Percentiles rank a stretch among this genome's conserved stretches.
These are phyloP conservation scores for Empis livida DNA, from an alignment of 2,888 invertebrate species.

Conservation along the genomic window DNA sequence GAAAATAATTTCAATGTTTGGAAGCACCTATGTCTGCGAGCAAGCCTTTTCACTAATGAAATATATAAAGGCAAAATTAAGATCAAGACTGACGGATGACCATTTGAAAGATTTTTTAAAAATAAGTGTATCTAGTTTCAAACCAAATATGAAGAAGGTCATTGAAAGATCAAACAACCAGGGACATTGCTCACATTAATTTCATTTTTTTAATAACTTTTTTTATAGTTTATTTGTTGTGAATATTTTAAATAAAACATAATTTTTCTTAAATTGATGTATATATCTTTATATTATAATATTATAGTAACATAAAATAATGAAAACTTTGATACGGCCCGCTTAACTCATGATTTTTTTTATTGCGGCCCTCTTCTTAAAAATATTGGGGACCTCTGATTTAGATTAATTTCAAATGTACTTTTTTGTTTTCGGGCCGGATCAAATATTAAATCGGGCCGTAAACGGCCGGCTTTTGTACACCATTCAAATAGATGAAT, in stretches of 20 bases:
- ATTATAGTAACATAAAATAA: not conserved
- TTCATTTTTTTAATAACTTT: not conserved
- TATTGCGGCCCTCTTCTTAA: not conserved
- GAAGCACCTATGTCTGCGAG: constrained; percentile 1
- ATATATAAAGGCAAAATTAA: constrained; percentile 2
- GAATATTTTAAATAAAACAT: not conserved
- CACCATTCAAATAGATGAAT: no score
- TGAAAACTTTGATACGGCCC: not conserved
- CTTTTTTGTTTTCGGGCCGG: no score
- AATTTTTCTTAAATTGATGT: not conserved
- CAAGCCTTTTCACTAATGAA: constrained; percentile 1
- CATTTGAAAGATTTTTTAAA: not conserved
- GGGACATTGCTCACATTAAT: not conserved
- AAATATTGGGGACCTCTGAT: not conserved
- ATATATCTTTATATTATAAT: not conserved
- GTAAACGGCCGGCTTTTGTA: no score
- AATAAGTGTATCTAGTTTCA: not conserved
- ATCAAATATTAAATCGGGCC: no score
- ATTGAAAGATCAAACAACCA: not conserved
- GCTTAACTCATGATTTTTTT: not conserved
- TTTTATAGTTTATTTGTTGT: not conserved
- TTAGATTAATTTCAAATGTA: no score
- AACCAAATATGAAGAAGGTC: not conserved
- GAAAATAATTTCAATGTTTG: constrained; percentile 4
- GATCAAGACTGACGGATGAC: not conserved